Conservation (phyloP, 1,140 invertebrate genomes). For the Apis florea region DNA sequence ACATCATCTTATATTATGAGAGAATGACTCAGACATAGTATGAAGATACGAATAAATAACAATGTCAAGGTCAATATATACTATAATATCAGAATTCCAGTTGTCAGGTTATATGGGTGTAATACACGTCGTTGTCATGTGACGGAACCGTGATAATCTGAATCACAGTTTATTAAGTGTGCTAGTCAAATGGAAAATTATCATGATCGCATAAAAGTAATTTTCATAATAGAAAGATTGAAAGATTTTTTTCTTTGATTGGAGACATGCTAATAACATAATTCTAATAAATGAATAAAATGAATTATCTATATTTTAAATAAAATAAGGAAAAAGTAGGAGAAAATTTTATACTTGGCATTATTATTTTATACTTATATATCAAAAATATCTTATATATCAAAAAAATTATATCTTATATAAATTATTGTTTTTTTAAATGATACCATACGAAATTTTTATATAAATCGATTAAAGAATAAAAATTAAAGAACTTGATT, state of each 20-base stretch:
- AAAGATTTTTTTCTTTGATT: neutral
- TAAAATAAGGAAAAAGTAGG: neutral
- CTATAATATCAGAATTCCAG: neutral
- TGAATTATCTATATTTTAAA: neutral
- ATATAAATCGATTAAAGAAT: too few species aligned
- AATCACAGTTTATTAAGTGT: too few species aligned
- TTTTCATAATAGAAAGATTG: neutral
- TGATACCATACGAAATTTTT: too few species aligned
- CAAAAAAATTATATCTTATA: too few species aligned
- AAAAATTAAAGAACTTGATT: too few species aligned
- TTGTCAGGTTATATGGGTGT: neutral
- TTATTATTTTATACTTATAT: too few species aligned
- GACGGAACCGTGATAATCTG: neutral
- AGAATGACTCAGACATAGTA: conserved; percentile 3
- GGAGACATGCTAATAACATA: neutral
- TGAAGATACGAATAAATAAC: conserved; percentile 3
- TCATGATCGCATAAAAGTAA: too few species aligned
- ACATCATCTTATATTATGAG: neutral
- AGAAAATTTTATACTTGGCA: neutral
- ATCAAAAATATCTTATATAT: too few species aligned
- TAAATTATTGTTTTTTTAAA: too few species aligned
- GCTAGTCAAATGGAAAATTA: neutral
- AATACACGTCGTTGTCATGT: conserved; percentile 9
- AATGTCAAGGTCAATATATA: conserved; percentile 34
- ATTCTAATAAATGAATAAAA: neutral